Evolutionary conservation across 1,140 invertebrate species (phyloP).

Genomic region (Drosophila watanabei): DNA sequence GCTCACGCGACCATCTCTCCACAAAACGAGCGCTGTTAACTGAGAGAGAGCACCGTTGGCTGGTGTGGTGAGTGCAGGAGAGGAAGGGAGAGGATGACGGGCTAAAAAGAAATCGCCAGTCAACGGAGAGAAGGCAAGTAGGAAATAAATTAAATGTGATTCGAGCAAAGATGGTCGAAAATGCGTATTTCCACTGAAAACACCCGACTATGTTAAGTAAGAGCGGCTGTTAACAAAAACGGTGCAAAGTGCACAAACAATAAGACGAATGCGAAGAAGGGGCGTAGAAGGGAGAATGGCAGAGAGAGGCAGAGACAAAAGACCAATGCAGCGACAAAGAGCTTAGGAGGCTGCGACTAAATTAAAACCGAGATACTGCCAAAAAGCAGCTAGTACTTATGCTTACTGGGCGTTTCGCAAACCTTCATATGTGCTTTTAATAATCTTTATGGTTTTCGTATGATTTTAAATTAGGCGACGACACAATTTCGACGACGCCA

Average conservation of each 20-base stretch:
- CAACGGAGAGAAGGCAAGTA: conserved; percentile 46
- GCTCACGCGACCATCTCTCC: background rate
- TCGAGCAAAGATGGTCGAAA: conserved; percentile 42
- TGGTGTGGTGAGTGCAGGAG: conserved; percentile 3
- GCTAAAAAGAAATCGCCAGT: conserved; percentile 59
- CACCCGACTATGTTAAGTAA: conserved; percentile 48
- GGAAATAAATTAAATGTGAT: conserved; percentile 60
- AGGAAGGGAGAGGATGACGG: conserved; percentile 21
- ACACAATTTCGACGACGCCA: conserved; percentile 79
- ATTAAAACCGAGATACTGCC: conserved; percentile 11
- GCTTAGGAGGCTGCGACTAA: background rate
- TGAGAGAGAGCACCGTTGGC: conserved; percentile 20
- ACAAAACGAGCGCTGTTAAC: conserved; percentile 19
- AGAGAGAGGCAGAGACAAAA: conserved; percentile 32
- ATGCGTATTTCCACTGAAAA: conserved; percentile 50
- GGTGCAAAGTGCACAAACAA: conserved; percentile 63
- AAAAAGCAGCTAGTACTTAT: conserved; percentile 27
- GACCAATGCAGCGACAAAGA: conserved; percentile 49
- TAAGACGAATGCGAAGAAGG: conserved; percentile 36
- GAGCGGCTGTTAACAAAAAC: conserved; percentile 27
- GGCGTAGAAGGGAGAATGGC: background rate
- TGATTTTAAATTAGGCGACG: conserved; percentile 64
- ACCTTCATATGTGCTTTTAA: conserved; percentile 37
- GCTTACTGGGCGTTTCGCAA: conserved; percentile 28
- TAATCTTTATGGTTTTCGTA: conserved; percentile 47